Conservation (phyloP, 2,888 invertebrate genomes). For the Therioaphis trifolii region DNA sequence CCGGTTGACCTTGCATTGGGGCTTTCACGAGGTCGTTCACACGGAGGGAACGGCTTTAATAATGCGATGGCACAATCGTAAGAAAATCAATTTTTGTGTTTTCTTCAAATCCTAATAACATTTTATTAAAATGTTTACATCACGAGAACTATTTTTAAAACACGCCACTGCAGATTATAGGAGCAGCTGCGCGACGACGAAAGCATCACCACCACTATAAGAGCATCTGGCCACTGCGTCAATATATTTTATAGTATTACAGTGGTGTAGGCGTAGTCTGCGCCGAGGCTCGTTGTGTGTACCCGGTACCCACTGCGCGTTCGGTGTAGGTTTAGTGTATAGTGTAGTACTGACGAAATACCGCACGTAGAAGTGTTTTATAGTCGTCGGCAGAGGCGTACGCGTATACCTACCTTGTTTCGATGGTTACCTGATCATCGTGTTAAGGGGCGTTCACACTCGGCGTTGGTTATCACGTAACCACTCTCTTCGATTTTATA, state of each 20-base stretch:
- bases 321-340: not conserved
- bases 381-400: slow-evolving; percentile 12
- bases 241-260: not conserved
- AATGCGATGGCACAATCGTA: not conserved
- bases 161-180: slow-evolving; percentile 47
- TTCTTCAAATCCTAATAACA: too few relatives aligned
- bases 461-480: slow-evolving; percentile 17
- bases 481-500: slow-evolving; percentile 17
- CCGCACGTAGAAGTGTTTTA: not conserved
- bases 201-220: not conserved
- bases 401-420: slow-evolving; percentile 17
- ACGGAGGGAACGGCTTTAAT: not conserved
- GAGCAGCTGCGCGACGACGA: slow-evolving; percentile 43
- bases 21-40: slow-evolving; percentile 63
- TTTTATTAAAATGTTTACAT: not conserved
- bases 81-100: slow-evolving; percentile 37
- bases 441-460: slow-evolving; percentile 50
- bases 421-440: slow-evolving; percentile 54
- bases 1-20: slow-evolving; percentile 57
- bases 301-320: not conserved
- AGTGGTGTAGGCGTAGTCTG: slow-evolving; percentile 31
- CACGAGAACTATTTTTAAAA: slow-evolving; percentile 43
- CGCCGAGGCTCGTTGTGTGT: slow-evolving; percentile 7
- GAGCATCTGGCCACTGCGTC: slow-evolving; percentile 45
- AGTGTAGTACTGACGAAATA: not conserved